Percentiles rank a stretch among this genome's conserved stretches.
Conservation (phyloP, 2,113 vertebrate species). For the Cyanistes caeruleus region DNA sequence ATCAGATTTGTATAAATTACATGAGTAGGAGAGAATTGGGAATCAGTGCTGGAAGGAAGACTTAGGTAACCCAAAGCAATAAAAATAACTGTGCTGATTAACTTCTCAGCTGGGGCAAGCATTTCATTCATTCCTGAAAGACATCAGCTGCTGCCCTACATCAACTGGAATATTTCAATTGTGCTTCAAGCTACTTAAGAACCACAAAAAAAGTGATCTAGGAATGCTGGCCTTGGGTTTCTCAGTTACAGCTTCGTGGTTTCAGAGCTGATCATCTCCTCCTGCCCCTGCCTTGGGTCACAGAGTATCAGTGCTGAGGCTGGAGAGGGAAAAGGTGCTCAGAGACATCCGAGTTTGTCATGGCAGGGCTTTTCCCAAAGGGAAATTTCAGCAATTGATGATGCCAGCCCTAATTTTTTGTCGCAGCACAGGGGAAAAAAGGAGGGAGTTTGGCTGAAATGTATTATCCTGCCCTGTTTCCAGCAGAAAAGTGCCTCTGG, state of each 20-base stretch:
- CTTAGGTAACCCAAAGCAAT: not conserved
- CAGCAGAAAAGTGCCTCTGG: slow-evolving; percentile 41
- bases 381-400: not conserved
- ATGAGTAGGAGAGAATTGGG: not conserved
- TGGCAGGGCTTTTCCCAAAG: not conserved
- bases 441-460: not conserved
- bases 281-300: not conserved
- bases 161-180: not conserved
- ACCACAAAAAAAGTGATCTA: not conserved
- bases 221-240: not conserved
- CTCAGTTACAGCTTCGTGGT: not conserved
- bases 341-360: not conserved
- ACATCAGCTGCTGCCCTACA: not conserved
- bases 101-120: not conserved
- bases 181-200: not conserved
- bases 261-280: not conserved
- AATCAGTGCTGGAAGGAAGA: not conserved
- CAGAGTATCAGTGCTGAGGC: not conserved
- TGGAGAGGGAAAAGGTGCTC: not conserved
- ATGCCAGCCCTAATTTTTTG: not conserved
- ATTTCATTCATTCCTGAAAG: not conserved
- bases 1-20: not conserved
- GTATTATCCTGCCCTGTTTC: slow-evolving; percentile 25
- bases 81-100: slow-evolving; percentile 21
- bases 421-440: not conserved